Base-by-base conservation (phyloP, 2,113 vertebrate genomes). In the Percopsis transmontana region DNA sequence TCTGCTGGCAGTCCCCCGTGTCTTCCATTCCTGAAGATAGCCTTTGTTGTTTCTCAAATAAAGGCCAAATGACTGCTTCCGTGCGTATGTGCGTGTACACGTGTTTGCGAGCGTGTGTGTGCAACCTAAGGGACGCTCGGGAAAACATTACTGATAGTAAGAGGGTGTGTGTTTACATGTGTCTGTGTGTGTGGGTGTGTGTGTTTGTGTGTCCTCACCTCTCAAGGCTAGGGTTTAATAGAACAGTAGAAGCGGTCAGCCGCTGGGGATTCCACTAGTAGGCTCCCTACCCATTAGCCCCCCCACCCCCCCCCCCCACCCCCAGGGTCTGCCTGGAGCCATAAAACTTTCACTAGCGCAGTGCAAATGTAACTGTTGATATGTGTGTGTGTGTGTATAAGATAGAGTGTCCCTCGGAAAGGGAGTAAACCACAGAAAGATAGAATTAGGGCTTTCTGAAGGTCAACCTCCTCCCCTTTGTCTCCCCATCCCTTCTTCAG, bases 11-110 rank as follows among this genome's bases (percentile, higher is more conserved):
- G 65, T 85, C 82, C 86, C 57, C 76, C 15, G 85, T 76, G 82
- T 59, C 86, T 88, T 86, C 68, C 67, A 72, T 79, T 85, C 64
- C 78, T 80, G 80, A 86, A 89, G 85, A 89, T 86, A 87, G 84
- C 70, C 68, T 82, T 82, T 86, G 83, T 90, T 87, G 80, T 86
- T 69, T 79, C 73, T 63, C 63, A 81, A 90, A 89, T 84, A 89
- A 87, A 82, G 74, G 53, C 8, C 42, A 14, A 16, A 45, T 45
- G 15, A 10, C 15, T 45, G 15, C 15, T 45, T 12, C 10, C 2
- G 24, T 14, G 59, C 27, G 58, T 27, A 42, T 47, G 59, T 2
- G 21, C 27, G 51, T 27, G 8, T 41, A 39, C 21, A 33, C 33
- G 19, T 2, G 45, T 50, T 23, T 38, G 21, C 8, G 38, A 66